Evolutionary conservation across 2,888 invertebrate species (phyloP).

Genomic region (Caenorhabditis sp.): DNA sequence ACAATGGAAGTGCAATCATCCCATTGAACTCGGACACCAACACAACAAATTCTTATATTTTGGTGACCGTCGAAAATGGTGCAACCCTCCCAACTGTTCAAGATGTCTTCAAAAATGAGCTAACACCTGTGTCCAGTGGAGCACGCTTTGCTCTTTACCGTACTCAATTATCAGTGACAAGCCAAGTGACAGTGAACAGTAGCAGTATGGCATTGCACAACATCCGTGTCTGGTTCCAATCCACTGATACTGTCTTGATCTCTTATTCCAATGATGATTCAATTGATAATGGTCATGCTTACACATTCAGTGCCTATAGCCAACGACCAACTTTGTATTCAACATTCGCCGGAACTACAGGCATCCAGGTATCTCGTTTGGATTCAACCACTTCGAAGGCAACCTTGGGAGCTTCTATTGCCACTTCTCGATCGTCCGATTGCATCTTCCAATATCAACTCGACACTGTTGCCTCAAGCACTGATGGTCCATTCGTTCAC

Average conservation of each 20-base stretch:
- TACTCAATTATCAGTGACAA: constrained; percentile 10
- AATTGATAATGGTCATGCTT: constrained; percentile 33
- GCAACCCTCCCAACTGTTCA: constrained; percentile 20
- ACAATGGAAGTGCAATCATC: constrained; percentile 21
- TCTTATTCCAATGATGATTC: constrained; percentile 30
- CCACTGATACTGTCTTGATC: constrained; percentile 26
- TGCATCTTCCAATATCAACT: constrained; percentile 35
- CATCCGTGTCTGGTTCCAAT: constrained; percentile 35
- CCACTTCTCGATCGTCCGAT: not conserved
- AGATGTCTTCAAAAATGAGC: constrained; percentile 8
- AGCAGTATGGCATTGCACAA: constrained; percentile 21
- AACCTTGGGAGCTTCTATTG: constrained; percentile 3
- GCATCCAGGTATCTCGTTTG: constrained; percentile 9
- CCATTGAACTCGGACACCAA: constrained; percentile 24
- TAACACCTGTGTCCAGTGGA: constrained; percentile 13
- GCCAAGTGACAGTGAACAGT: constrained; percentile 10
- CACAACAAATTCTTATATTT: constrained; percentile 15
- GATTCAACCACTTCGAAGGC: constrained; percentile 13
- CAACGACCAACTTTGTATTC: constrained; percentile 32
- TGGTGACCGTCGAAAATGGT: constrained; percentile 29
- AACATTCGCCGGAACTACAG: constrained; percentile 10
- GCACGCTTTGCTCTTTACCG: constrained; percentile 20
- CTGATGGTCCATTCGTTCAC: constrained; percentile 28
- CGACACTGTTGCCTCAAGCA: constrained; percentile 8
- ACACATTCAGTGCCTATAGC: constrained; percentile 28